Conservation (phyloP, 1,140 invertebrate species). For the Medauroidea extradentata region DNA sequence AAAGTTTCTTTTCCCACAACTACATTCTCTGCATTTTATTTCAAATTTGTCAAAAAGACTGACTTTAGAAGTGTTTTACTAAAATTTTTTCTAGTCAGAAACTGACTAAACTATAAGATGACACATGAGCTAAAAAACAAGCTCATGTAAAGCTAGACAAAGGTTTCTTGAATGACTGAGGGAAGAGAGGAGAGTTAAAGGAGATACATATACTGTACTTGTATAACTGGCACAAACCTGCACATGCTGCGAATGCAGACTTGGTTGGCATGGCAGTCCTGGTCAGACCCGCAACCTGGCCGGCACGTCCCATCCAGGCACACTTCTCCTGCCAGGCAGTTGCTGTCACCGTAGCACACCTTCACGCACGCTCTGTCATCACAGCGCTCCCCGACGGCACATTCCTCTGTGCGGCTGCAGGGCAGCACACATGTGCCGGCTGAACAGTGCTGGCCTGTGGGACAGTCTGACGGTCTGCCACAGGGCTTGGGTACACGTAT, state of each 20-base stretch:
- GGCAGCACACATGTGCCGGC: slow-evolving; percentile 68
- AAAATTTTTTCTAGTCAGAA: no score
- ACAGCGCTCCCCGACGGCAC: slow-evolving; percentile 80
- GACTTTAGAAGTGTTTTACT: no score
- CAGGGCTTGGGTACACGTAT: slow-evolving; percentile 67
- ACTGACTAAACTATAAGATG: no score
- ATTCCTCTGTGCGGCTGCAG: slow-evolving; percentile 63
- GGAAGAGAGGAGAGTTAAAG: slow-evolving; percentile 6
- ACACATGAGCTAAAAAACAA: no score
- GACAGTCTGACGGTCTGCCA: slow-evolving; percentile 58
- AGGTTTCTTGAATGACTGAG: slow-evolving; percentile 6
- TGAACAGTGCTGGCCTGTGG: slow-evolving; percentile 66
- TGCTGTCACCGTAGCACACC: slow-evolving; percentile 82
- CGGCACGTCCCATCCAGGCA: slow-evolving; percentile 79
- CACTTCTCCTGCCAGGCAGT: slow-evolving; percentile 83
- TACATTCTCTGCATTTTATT: no score
- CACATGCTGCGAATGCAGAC: slow-evolving; percentile 77
- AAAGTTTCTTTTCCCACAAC: no score
- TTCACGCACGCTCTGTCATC: slow-evolving; percentile 68
- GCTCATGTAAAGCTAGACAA: slow-evolving; percentile 1
- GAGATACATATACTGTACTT: no score
- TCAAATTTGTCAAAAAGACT: no score
- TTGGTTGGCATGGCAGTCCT: slow-evolving; percentile 74
- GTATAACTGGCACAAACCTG: no score
- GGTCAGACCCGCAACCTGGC: slow-evolving; percentile 73